Conservation (phyloP, 2,797 vertebrate genomes). For the Sebastes matsubarae region DNA sequence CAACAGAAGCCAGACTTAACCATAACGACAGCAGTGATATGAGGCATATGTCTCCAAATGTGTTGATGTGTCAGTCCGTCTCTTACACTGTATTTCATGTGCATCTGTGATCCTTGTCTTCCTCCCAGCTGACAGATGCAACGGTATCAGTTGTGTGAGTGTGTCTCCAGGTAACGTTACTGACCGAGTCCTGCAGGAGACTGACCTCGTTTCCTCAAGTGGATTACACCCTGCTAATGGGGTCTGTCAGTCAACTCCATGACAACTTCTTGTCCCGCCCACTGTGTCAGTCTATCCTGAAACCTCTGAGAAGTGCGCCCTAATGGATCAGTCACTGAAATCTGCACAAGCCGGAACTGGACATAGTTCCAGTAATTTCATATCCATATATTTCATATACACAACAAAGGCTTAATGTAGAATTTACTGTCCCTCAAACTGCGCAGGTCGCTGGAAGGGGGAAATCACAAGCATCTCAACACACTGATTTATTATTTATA, state of each 20-base stretch:
- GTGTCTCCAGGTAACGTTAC: constrained; percentile 43
- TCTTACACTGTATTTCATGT: neutral
- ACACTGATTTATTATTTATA: neutral
- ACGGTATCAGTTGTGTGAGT: neutral
- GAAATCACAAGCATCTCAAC: neutral
- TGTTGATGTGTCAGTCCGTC: neutral
- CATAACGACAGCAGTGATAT: neutral
- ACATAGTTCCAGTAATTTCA: neutral
- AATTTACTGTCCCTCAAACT: neutral
- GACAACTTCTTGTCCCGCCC: constrained; percentile 43
- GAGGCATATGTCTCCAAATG: neutral
- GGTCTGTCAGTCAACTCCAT: constrained; percentile 48
- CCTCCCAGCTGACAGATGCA: neutral
- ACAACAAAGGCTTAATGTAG: neutral
- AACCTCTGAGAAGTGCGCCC: neutral
- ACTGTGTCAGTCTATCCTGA: constrained; percentile 10
- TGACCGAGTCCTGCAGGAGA: constrained; percentile 44
- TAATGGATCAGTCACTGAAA: constrained; percentile 2
- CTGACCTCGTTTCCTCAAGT: constrained; percentile 74
- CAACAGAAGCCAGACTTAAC: neutral
- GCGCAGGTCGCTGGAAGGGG: neutral
- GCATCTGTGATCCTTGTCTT: neutral
- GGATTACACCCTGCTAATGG: constrained; percentile 70
- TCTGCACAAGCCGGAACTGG: neutral
- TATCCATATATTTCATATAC: neutral